Base-by-base conservation (phyloP, 2,888 invertebrate genomes). In the Heliconius ethilla region DNA sequence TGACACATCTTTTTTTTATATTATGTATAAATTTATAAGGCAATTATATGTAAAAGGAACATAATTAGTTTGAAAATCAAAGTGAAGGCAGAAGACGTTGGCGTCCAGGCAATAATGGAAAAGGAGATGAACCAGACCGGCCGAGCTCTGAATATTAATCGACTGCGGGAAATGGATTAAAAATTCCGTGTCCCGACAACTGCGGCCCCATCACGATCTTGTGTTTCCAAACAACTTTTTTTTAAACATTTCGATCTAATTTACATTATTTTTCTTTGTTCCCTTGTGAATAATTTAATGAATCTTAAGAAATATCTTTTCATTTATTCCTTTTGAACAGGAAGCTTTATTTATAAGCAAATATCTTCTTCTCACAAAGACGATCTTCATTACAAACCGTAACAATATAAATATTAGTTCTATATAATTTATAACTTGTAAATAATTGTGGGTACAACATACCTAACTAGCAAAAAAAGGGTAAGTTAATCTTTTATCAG, bases 61-160 rank as follows among this genome's bases (percentile, higher is more conserved):
- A 33, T 77, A 93, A 94, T 94, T 93, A 93, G 91, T 89, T 90
- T 84, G 85, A 86, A 91, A 94, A 94, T 93, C 94, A 94, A 93
- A 93, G 92, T 85, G 85, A 86, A 89, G 82, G 81, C 79, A 81
- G 85, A 81, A 86, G 83, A 84, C 83, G 82, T 88, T 87, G 89
- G 85, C 89, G 92, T 89, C 92, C 92, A 86, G 87, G 90, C 91
- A 92, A 94, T 94, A 94, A 92, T 89, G 88, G 88, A 83, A 84
- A 80, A 94, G 95, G 95, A 95, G 95, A 95, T 95, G 95, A 95
- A 91, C 94, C 95, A 95, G 95, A 94, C 95, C 90, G 90, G 85
- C 86, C 93, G 90, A 88, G 93, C 86, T 89, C 88, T 95, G 95
- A 95, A 95, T 95, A 94, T 95, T 95, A 95, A 95, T 95, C 92